phyloP scores from a whole-genome alignment of 2,113 vertebrate species.

The Pantherophis guttatus region DNA sequence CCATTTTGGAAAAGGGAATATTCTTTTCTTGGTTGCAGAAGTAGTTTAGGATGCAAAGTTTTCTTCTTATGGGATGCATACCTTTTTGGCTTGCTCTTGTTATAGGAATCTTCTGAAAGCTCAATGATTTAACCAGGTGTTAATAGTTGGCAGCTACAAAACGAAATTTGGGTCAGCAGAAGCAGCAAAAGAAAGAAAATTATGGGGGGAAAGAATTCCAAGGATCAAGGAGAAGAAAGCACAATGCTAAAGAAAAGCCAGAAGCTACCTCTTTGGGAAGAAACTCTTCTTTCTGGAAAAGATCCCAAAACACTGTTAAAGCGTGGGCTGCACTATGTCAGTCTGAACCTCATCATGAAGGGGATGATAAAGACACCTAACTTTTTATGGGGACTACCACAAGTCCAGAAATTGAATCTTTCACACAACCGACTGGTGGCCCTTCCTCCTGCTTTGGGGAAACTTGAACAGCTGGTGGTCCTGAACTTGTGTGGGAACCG shows the following conservation, averaged over 20 bases:
- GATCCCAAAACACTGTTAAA: constrained; percentile 70
- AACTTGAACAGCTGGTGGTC: constrained; percentile 83
- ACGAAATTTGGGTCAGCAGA: constrained; percentile 23
- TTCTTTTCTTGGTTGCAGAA: constrained; percentile 39
- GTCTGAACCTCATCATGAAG: constrained; percentile 84
- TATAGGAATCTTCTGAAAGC: not conserved
- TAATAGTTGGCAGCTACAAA: constrained; percentile 36
- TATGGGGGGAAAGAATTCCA: constrained; percentile 77
- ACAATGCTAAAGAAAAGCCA: constrained; percentile 53
- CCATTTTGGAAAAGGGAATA: constrained; percentile 38
- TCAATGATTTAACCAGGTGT: constrained; percentile 12
- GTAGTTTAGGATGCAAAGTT: constrained; percentile 24
- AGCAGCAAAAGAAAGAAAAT: constrained; percentile 9
- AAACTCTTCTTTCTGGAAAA: constrained; percentile 66
- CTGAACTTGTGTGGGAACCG: constrained; percentile 87
- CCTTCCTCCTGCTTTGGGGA: constrained; percentile 77
- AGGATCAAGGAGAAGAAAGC: constrained; percentile 57
- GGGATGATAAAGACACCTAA: constrained; percentile 78
- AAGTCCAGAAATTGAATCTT: constrained; percentile 91
- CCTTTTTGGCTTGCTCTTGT: constrained; percentile 41
- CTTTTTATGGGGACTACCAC: constrained; percentile 85
- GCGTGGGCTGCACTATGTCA: constrained; percentile 76
- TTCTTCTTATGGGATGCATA: constrained; percentile 44
- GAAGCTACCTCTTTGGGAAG: constrained; percentile 69
- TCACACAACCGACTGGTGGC: constrained; percentile 81